Conservation (phyloP, 2,888 invertebrate species). For the Venusia cambrica region DNA sequence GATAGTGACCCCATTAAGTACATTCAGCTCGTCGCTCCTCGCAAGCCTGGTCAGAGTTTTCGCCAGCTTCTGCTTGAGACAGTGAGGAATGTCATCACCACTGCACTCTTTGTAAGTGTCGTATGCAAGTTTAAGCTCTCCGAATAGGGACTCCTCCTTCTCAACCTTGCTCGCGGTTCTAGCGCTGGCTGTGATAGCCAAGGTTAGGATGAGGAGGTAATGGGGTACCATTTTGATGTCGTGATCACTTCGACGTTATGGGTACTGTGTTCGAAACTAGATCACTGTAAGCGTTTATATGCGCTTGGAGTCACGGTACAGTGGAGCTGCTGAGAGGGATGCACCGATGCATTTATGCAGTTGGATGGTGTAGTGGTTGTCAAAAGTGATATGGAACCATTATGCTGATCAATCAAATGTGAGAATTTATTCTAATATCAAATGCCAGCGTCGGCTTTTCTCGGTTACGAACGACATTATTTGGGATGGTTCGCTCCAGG, state of each 20-base stretch:
- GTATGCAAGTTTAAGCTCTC: constrained; percentile 87
- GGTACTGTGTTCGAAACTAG: constrained; percentile 69
- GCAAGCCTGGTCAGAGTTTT: constrained; percentile 88
- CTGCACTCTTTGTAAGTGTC: constrained; percentile 92
- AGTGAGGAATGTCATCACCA: constrained; percentile 84
- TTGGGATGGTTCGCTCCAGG: too few species aligned
- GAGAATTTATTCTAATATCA: too few species aligned
- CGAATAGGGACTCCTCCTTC: constrained; percentile 75
- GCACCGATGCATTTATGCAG: constrained; percentile 71
- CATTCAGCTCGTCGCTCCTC: constrained; percentile 83
- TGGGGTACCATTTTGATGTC: constrained; percentile 78
- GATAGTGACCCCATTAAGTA: constrained; percentile 89
- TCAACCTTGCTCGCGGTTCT: constrained; percentile 74
- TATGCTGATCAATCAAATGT: not conserved
- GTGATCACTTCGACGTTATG: constrained; percentile 65
- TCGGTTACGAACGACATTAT: too few species aligned
- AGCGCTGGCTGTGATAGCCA: constrained; percentile 74
- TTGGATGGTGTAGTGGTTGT: constrained; percentile 42
- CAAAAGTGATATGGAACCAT: constrained; percentile 30
- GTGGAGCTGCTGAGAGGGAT: constrained; percentile 69
- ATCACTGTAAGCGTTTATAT: constrained; percentile 72
- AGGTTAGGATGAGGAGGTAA: constrained; percentile 80
- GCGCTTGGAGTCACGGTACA: constrained; percentile 76
- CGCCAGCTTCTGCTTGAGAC: constrained; percentile 90
- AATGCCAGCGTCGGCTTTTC: too few species aligned